Percentiles rank a stretch among this genome's conserved stretches.
phyloP scores from a whole-genome alignment of 1,140 invertebrate species.

The Hyphantria cunea region DNA sequence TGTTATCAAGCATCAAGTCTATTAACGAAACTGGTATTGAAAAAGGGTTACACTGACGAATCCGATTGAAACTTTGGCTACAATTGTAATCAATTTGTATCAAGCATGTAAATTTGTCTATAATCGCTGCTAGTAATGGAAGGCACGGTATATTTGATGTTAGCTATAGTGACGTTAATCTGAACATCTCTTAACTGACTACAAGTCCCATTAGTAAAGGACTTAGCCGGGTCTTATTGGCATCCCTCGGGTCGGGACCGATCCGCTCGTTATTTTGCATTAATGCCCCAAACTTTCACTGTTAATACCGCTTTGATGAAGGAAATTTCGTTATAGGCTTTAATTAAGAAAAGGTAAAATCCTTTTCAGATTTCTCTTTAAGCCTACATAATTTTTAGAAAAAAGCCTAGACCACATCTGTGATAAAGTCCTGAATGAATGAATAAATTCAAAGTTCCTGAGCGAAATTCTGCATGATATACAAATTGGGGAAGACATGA shows the following conservation, averaged over 20 bases:
- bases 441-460: background rate
- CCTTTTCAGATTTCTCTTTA: conserved; percentile 13
- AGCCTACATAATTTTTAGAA: background rate
- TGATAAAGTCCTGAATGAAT: background rate
- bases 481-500: conserved; percentile 3
- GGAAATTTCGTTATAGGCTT: conserved; percentile 46
- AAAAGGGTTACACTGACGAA: no score
- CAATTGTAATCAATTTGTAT: no score
- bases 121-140: no score
- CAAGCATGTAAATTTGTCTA: no score
- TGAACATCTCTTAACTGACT: conserved; percentile 41
- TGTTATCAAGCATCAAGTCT: no score
- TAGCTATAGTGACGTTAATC: conserved; percentile 22
- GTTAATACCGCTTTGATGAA: conserved; percentile 59
- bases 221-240: conserved; percentile 42
- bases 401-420: background rate
- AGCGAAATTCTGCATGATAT: background rate
- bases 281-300: conserved; percentile 67
- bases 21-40: no score
- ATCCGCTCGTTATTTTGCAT: conserved; percentile 66
- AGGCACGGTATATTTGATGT: background rate
- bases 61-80: no score
- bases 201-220: conserved; percentile 65
- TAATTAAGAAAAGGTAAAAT: conserved; percentile 51
- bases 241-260: conserved; percentile 42